Evolutionary conservation across 2,888 invertebrate genomes (phyloP), one percentile per base, ranked within the genome.

Genomic region (Boloria selene): DNA sequence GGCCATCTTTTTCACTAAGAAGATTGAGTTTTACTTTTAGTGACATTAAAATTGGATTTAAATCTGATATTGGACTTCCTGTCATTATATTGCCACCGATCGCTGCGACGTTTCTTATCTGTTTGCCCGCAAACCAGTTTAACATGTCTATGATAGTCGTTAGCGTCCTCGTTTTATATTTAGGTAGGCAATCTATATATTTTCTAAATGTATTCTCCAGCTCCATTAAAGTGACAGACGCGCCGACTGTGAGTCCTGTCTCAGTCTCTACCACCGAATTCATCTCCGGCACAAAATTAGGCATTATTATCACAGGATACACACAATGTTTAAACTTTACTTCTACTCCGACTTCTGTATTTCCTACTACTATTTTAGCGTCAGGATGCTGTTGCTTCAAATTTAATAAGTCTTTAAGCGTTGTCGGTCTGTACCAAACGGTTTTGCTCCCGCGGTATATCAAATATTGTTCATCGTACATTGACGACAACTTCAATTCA

Each of bases 41-140:
- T 0, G 98, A 97, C 93, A 98, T 95, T 69, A 98, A 94, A 73
- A 99, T 95, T 0, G 98, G 98, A 87, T 98, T 97, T 79, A 99
- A 93, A 87, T 99, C 99, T 0, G 98, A 98, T 81, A 98, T 98
- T 0, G 98, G 98, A 88, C 98, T 98, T 18, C 97, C 97, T 0
- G 98, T 98, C 95, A 98, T 97, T 72, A 99, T 96, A 80, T 98
- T 98, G 16, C 98, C 98, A 52, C 97, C 98, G 52, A 98, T 87
- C 14, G 97, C 95, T 51, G 98, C 98, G n/a, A 98, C 98, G 83
- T 98, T 99, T 76, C 98, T 93, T 65, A 99, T 98, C 88, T 99
- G 99, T 82, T 97, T 97, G 10, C 98, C 98, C 54, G 98, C 98
- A 93, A 99, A 99, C 95, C 96, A 98, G 80, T 97, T 95, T 56